Percentiles rank a stretch among this genome's conserved stretches.
These are phyloP conservation scores for Phrynosoma blainvillii DNA, from an alignment of 2,113 vertebrate genomes.

Conservation along the genomic window DNA sequence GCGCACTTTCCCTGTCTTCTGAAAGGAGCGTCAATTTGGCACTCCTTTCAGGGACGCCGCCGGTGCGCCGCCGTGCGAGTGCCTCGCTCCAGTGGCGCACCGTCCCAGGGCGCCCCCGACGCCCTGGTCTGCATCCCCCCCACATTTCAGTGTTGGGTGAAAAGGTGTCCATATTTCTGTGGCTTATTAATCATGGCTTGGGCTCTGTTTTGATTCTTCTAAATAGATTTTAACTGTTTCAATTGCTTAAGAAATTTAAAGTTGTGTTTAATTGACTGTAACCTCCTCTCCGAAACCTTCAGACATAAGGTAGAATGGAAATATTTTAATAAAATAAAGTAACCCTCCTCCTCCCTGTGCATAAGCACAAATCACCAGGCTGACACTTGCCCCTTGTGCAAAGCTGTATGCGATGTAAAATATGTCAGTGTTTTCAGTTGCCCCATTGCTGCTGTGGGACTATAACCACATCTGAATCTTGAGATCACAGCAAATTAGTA, in stretches of 20 bases:
- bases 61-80: no score
- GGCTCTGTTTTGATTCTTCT: background rate
- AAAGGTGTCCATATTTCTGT: background rate
- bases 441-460: background rate
- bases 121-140: no score
- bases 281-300: background rate
- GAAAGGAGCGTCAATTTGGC: no score
- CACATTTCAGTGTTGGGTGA: background rate
- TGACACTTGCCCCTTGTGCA: background rate
- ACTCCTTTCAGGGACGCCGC: no score
- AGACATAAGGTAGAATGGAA: background rate
- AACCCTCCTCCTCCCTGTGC: background rate
- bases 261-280: no score
- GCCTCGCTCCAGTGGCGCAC: no score
- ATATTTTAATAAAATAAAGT: background rate
- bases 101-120: no score
- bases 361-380: background rate
- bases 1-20: no score
- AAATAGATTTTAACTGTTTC: background rate
- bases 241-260: background rate
- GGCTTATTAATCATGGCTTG: background rate
- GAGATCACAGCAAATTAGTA: rapidly evolving
- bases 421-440: background rate
- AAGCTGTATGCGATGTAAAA: background rate
- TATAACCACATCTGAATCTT: background rate